phyloP scores from a whole-genome alignment of 2,113 vertebrate species.

The Antigone vipio region DNA sequence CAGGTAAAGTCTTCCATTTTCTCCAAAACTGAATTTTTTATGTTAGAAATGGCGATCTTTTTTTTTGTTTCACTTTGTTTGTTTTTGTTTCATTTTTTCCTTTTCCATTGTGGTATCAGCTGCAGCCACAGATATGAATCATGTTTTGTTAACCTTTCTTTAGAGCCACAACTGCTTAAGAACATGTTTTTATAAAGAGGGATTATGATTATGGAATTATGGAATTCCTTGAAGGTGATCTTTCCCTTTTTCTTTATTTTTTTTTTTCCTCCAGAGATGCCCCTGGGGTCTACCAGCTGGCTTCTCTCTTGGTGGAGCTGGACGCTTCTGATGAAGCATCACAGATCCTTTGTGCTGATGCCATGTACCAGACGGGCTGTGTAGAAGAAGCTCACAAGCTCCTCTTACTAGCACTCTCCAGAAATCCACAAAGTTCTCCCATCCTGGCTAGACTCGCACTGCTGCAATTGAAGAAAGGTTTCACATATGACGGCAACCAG shows the following conservation, averaged over 20 bases:
- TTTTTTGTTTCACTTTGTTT: neutral
- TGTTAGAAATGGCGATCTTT: neutral
- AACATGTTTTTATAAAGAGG: neutral
- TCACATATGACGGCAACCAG: conserved; percentile 87
- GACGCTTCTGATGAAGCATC: conserved; percentile 76
- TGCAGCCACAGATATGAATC: neutral
- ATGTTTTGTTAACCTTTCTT: neutral
- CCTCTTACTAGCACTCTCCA: conserved; percentile 75
- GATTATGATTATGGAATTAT: neutral
- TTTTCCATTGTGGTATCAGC: neutral
- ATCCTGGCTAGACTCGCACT: conserved; percentile 85
- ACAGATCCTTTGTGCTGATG: conserved; percentile 84
- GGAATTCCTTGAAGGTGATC: neutral
- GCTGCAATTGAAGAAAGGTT: conserved; percentile 88
- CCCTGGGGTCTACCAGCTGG: conserved; percentile 84
- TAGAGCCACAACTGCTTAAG: neutral
- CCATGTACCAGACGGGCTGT: conserved; percentile 84
- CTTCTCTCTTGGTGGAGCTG: conserved; percentile 84
- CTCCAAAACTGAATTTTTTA: neutral
- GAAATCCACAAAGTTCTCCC: conserved; percentile 73
- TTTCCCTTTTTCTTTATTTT: neutral
- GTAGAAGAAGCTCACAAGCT: conserved; percentile 85
- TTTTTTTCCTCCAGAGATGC: conserved; percentile 71
- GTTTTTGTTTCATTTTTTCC: neutral
- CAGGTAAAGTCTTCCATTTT: neutral